Base-by-base conservation (phyloP, 2,888 invertebrate genomes). In the Melanophora roralis region DNA sequence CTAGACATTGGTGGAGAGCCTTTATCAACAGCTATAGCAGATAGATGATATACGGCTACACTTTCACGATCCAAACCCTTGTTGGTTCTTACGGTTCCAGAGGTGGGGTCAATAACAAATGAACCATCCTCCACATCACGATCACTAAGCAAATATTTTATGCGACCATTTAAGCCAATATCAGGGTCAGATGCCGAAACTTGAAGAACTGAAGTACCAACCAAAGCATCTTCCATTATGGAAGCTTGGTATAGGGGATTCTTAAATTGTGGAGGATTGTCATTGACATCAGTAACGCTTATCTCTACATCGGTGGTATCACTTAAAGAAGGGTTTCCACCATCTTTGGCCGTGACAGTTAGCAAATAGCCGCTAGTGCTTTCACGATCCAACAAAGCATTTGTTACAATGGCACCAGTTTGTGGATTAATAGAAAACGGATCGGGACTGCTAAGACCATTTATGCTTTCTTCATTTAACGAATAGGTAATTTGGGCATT, bases 301-400 rank as follows among this genome's bases (percentile, higher is more conserved):
- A 99, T 97, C 89, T 98, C 98, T 0, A 99, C 95, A 85, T 98
- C 97, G 0, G 98, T 98, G 0, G 97, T 97, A 86, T 98, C 98
- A 1, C 96, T 95, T 14, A 97, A 90, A 0, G 97, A 94, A 0
- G 98, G 98, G 43, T 93, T 93, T 0, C 99, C 99, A 1, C 97
- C 97, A 89, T 99, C 99, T 81, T 94, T 93, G 0, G 98, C 99
- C 0, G 96, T 97, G 1, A 99, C 97, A 0, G 96, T 97, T 40
- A 99, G 89, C 7, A 97, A 91, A 88, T 97, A 98, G 0, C 96
- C 94, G 82, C 93, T 93, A 83, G 92, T 92, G 14, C 93, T 92
- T 89, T 99, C 99, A 27, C 98, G 91, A 88, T 99, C 98, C 55
- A 99, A 90, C 1, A 93, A 87, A 82, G 94, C 94, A 14, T 95